A percentile compares a stretch with the other conserved stretches of the same genome.
Conservation (phyloP, 2,888 invertebrate genomes). For the Diloba caeruleocephala region DNA sequence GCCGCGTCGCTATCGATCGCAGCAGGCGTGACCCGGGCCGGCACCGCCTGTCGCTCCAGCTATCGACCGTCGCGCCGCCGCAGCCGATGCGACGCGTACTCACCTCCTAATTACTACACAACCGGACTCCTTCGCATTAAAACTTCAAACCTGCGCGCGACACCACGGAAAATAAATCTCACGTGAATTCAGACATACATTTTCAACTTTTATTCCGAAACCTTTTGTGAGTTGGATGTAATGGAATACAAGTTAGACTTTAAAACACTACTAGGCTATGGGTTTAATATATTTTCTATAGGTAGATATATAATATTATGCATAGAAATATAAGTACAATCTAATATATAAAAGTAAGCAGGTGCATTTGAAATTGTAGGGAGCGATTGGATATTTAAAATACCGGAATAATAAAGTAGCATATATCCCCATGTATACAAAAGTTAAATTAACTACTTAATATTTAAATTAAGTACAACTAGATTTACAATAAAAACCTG, state of each 20-base stretch:
- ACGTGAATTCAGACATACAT: conserved; percentile 42
- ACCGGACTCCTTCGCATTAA: conserved; percentile 71
- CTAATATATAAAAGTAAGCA: too few relatives aligned
- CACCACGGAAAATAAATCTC: conserved; percentile 62
- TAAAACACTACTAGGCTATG: background rate
- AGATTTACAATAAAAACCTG: too few relatives aligned
- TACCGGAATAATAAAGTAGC: too few relatives aligned
- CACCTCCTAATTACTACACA: conserved; percentile 77
- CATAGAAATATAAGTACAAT: too few relatives aligned
- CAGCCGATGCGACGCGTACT: conserved; percentile 77
- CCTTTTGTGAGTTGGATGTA: background rate
- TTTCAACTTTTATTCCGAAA: conserved; percentile 19
- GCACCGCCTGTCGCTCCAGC: conserved; percentile 81
- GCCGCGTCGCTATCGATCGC: conserved; percentile 78
- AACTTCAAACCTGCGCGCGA: conserved; percentile 74
- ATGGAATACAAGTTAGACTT: background rate
- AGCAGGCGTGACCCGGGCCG: conserved; percentile 81
- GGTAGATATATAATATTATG: too few relatives aligned
- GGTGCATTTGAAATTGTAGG: too few relatives aligned
- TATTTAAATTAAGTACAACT: too few relatives aligned
- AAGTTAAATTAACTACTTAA: too few relatives aligned
- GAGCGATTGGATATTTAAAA: too few relatives aligned
- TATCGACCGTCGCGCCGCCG: conserved; percentile 83
- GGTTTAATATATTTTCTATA: too few relatives aligned
- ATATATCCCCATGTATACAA: too few relatives aligned